Evolutionary conservation across 2,888 invertebrate genomes (phyloP), one percentile per base, ranked within the genome.

Genomic region (Gymnocheta viridis): DNA sequence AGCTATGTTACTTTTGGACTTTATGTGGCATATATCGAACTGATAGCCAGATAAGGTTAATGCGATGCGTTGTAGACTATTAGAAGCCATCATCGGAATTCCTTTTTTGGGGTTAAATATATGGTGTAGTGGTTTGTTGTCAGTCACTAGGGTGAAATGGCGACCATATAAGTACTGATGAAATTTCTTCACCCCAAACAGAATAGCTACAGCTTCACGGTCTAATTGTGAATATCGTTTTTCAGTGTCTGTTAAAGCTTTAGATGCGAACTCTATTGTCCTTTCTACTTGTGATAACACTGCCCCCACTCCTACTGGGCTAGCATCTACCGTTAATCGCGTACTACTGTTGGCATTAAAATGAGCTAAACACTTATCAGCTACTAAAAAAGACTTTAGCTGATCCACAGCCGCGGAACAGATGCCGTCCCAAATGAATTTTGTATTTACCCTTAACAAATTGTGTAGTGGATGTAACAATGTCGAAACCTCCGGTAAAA

Each of bases 201-300:
- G 19, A 54, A 74, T 54, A 17, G 74, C 62, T 4, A 74, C 38
- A 0, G 64, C 74, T 24, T 41, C 58, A 2, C 27, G 62, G 72
- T 81, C 77, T 35, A 84, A 54, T n/a, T 81, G 83, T 10, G 83
- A 83, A 66, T 84, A 83, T 2, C 49, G 27, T 47, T 58, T 70
- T 38, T 84, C 84, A 4, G 67, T 62, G 5, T 51, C 73, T 9
- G 77, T 51, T 32, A 80, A 67, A 17, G 69, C 41, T 87, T 84
- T 85, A 19, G 89, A 91, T 1, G 91, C 90, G 87, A 88, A 91
- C 9, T 88, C 87, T 32, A 91, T 89, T 4, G 91, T n/a, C 90
- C 90, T 82, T 91, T 87, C 19, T 74, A 87, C 86, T 77, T 91
- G 91, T 4, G 87, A 88, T 14, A 91, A 78, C 7, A 91, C 89